A percentile compares a stretch with the other conserved stretches of the same genome.
These are phyloP conservation scores for Nymphalis urticae DNA, from an alignment of 2,888 invertebrate genomes.

Conservation along the genomic window DNA sequence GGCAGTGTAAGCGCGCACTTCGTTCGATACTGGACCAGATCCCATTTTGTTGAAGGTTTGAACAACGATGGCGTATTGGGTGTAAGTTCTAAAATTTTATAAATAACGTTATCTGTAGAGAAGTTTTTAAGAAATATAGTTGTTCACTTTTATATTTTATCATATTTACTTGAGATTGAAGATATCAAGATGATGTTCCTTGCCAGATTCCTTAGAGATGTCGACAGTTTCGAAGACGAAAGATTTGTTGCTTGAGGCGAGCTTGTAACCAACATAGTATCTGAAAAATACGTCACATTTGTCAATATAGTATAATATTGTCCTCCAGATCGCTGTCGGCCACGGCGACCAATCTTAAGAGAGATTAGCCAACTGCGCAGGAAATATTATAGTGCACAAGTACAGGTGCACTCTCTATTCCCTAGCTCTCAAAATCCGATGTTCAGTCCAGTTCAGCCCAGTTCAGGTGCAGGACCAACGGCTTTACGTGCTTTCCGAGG, in stretches of 20 bases:
- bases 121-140: not conserved
- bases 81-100: conserved; percentile 86
- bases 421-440: too few species aligned
- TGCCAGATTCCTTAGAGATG: conserved; percentile 94
- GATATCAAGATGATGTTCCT: conserved; percentile 92
- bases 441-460: too few species aligned
- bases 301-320: too few species aligned
- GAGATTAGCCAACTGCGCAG: too few species aligned
- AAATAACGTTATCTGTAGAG: not conserved
- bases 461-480: too few species aligned
- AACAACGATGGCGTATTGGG: conserved; percentile 97
- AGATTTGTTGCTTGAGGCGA: conserved; percentile 91
- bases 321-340: too few species aligned
- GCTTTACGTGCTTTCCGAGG: too few species aligned
- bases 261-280: conserved; percentile 94
- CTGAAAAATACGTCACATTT: conserved; percentile 73
- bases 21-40: conserved; percentile 94
- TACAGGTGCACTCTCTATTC: too few species aligned
- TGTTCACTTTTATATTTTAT: not conserved
- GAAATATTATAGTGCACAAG: too few species aligned
- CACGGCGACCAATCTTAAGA: too few species aligned
- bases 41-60: conserved; percentile 97
- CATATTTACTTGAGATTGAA: conserved; percentile 86
- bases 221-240: conserved; percentile 95
- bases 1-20: conserved; percentile 94